Percentiles rank a stretch among this genome's conserved stretches.
Evolutionary conservation across 2,113 vertebrate species (phyloP).

Genomic region (Gallinago jamesoni): DNA sequence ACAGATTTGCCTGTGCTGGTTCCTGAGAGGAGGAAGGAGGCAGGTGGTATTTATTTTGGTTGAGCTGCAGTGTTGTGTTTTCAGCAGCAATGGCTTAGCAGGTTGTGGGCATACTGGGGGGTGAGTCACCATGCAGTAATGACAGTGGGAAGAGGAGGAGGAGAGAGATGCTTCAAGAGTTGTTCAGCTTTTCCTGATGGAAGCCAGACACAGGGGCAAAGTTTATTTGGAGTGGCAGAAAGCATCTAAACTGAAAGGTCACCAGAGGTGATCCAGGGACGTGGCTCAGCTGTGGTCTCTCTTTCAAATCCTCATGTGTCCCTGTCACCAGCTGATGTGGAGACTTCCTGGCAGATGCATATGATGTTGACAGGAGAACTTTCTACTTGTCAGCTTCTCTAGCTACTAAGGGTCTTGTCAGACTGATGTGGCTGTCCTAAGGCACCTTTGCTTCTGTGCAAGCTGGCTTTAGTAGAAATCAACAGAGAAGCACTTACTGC

Average conservation of each 20-base stretch:
- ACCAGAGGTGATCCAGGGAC: background rate
- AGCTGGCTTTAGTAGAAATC: background rate
- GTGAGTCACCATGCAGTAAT: constrained; percentile 3
- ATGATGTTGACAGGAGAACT: background rate
- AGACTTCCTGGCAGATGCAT: background rate
- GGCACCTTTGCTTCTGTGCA: background rate
- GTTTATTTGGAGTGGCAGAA: background rate
- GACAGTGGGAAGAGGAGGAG: background rate
- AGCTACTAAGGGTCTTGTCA: background rate
- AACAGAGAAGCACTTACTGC: background rate
- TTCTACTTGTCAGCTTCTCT: background rate
- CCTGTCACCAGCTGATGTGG: background rate
- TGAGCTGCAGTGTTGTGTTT: background rate
- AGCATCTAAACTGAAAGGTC: background rate
- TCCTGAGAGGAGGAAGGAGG: background rate
- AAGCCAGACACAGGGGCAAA: background rate
- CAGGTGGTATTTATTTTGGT: background rate
- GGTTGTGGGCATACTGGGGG: constrained; percentile 25
- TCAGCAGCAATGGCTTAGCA: background rate
- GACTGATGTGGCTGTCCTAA: background rate
- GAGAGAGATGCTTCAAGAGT: background rate
- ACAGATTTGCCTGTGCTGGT: background rate
- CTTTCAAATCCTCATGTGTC: background rate
- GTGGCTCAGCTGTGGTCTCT: background rate
- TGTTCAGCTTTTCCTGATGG: background rate